Evolutionary conservation across 2,888 invertebrate species (phyloP), one percentile per base, ranked within the genome.

Genomic region (Achlya flavicornis): DNA sequence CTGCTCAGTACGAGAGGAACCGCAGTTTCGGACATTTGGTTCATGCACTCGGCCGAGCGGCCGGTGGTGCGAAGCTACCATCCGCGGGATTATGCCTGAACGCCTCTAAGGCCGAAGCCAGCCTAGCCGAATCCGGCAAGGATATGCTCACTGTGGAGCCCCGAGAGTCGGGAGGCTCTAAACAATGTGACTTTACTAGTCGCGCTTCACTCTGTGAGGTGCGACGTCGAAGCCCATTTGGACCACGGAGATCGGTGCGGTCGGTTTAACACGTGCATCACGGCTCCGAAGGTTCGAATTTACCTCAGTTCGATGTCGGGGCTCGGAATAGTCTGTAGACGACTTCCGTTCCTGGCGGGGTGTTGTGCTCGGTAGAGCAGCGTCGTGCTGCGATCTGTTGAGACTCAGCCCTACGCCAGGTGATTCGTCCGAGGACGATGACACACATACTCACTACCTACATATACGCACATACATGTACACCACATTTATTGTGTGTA

Each of bases 281-380:
- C 62, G 81, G 79, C 81, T 78, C 76, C 74, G 75, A 74, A 72
- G 77, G 68, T 75, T 65, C 72, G 66, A 72, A 77, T 68, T 48
- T 12, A 59, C 66, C 67, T 64, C 68, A 77, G 76, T 81, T 81
- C 82, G 85, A 85, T 82, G 89, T 85, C 81, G 86, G 86, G 86
- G 90, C 86, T 89, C 87, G 83, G 57, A 62, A 53, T 62, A 57
- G 43, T 57, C 57, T 38, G 62, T 62, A 57, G 91, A 95, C 94
- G 94, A 95, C 94, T 93, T 94, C 87, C 84, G 89, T 94, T 91
- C 93, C 91, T 90, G 94, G 93, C 94, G 91, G 94, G 94, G 94
- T 76, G 73, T 70, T 72, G 74, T 74, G 78, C 76, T 74, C 80
- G 79, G 86, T 77, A 73, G 70, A 76, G 71, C 66, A 68, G 74